Evolutionary conservation across 2,113 vertebrate species (phyloP), one percentile per base, ranked within the genome.

Genomic region (Ochotona princeps): DNA sequence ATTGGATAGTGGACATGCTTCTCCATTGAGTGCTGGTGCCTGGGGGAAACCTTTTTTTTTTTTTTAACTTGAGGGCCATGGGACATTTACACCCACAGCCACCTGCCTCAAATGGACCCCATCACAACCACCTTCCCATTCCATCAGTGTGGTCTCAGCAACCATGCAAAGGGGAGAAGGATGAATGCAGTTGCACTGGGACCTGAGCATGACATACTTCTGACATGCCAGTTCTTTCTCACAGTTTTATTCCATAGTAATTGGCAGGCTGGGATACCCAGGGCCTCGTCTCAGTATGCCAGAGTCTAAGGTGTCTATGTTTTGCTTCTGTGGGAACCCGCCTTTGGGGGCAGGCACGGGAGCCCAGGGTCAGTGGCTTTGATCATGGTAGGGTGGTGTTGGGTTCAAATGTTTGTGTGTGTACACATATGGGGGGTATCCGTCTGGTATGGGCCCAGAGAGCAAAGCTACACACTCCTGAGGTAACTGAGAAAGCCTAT

Each of bases 281-380:
- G 26, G 44, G 70, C 44, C 30, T 83, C 80, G 74, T 14, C 47
- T 93, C 83, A 65, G 80, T 82, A 74, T 23, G 28, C 70, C 90
- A 61, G 83, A 78, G 87, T 83, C 90, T 89, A 92, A 90, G 87
- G 91, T 89, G 87, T 72, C 72, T 86, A 23, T 57, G 75, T 83
- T 88, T 92, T 67, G 75, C 66, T 94, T 91, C 89, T 83, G 44
- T 38, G 23, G 20, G 21, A 76, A 18, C 7, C 82, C 72, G 32
- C 38, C 2, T 44, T 9, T 10, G 30, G 7, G 6, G 23, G 65
- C 1, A 25, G 78, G 20, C 25, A 18, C 0, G 32, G 74, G 67
- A 82, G 54, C 44, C 26, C 35, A n/a, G 65, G 30, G 30, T 54
- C n/a, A 8, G 65, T 47, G 61, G 47, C 23, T 47, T 23, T 72